Evolutionary conservation across 1,140 invertebrate genomes (phyloP), one percentile per base, ranked within the genome.

Genomic region (Teleogryllus occipitalis): DNA sequence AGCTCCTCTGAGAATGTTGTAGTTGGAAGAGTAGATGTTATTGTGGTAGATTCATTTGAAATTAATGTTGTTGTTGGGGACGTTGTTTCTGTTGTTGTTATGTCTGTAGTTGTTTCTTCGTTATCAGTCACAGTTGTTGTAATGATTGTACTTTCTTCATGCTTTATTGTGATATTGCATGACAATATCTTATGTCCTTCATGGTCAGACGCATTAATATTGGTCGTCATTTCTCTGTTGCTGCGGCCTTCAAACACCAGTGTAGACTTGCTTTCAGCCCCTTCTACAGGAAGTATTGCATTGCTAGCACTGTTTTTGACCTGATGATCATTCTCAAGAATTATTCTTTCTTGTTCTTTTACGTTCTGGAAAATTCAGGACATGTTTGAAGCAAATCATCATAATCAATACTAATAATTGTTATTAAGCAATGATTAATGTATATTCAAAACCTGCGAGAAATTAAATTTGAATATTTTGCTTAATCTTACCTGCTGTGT

Each of bases 61-160:
- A n/a, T 75, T 75, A 27, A 78, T 77, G 80, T 78, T 79, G 78
- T 48, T 76, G 77, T 81, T 78, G 80, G 77, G 78, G 78, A 47
- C 73, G 77, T 81, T 0, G n/a, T 48, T 74, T 79, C 80, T 65
- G 49, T 78, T 47, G 79, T 79, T 14, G 80, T 81, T 80, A 73
- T 80, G 65, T 81, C 74, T 79, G 76, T 78, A 73, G 47, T 80
- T 75, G 77, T 80, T 65, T 65, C 18, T 0, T 65, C 18, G 54
- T 65, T 65, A 18, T 65, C 18, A 39, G 54, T 65, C 10, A 18
- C 2, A 14, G 54, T 65, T 65, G 54, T 65, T 14, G 54, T 18
- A 14, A 10, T 65, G 10, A 14, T 18, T 65, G 54, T 65, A 65
- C 10, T 65, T 18, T 65, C 54, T 18, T 65, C 54, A 14, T 65